These are phyloP conservation scores for Conus ventricosus DNA, from an alignment of 1,140 invertebrate genomes.

Conservation along the genomic window DNA sequence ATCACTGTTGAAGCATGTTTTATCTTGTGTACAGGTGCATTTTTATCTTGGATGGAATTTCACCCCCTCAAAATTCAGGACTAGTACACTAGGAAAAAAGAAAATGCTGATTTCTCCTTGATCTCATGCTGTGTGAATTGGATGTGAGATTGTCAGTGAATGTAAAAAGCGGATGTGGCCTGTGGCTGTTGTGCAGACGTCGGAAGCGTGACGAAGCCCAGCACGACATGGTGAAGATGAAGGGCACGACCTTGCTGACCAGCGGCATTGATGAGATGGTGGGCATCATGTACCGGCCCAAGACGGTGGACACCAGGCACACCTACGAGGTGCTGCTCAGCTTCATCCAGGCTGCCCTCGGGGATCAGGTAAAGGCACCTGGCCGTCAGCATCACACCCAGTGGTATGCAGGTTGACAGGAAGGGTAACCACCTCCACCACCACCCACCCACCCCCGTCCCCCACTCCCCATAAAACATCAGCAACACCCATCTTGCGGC, in stretches of 20 bases:
- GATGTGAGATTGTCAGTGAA: no score
- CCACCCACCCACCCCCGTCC: no score
- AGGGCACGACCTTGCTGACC: slow-evolving; percentile 88
- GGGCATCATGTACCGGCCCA: slow-evolving; percentile 95
- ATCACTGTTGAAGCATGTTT: no score
- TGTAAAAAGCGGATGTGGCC: no score
- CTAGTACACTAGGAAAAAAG: no score
- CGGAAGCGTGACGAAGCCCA: slow-evolving; percentile 86
- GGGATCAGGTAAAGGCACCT: slow-evolving; percentile 84
- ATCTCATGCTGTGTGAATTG: no score
- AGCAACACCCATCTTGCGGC: no score
- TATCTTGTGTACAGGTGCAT: no score
- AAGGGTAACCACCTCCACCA: background rate
- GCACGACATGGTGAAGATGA: slow-evolving; percentile 93
- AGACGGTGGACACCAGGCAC: slow-evolving; percentile 97
- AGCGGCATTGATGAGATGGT: slow-evolving; percentile 94
- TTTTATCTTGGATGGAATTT: no score
- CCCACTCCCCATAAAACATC: no score
- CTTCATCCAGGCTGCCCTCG: slow-evolving; percentile 97
- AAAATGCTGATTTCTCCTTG: no score
- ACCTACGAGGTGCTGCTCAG: slow-evolving; percentile 97
- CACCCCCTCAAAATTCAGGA: no score
- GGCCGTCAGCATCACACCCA: background rate
- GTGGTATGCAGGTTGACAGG: background rate
- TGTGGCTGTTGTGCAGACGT: slow-evolving; percentile 56